Evolutionary conservation across 2,888 invertebrate genomes (phyloP).

Genomic region (Dermolepida albohirtum): DNA sequence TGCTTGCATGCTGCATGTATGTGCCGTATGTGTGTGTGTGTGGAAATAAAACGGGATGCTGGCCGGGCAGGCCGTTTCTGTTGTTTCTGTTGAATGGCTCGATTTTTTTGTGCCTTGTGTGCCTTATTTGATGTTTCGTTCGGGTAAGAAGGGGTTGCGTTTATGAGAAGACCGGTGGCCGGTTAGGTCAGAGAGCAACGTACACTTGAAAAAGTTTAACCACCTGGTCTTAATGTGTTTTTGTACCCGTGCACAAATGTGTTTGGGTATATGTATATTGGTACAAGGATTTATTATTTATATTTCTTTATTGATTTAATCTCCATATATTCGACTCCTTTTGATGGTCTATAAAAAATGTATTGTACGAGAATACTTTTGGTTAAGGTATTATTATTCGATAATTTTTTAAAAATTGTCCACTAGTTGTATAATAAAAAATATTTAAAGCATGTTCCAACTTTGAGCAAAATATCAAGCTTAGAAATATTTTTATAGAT

Average conservation of each 20-base stretch:
- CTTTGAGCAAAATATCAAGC: no score
- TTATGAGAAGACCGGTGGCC: conserved; percentile 51
- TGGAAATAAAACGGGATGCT: conserved; percentile 36
- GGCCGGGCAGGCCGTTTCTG: conserved; percentile 34
- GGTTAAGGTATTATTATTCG: no score
- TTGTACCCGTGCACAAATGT: conserved; percentile 22
- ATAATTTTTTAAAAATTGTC: no score
- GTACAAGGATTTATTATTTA: conserved; percentile 36
- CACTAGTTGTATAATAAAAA: no score
- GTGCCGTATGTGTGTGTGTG: conserved; percentile 2
- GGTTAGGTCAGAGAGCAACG: conserved; percentile 51
- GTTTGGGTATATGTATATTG: conserved; percentile 5
- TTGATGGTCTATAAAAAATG: conserved; percentile 8
- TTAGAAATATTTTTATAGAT: no score
- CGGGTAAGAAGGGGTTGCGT: conserved; percentile 45
- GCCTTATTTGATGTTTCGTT: conserved; percentile 41
- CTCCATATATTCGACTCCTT: not conserved
- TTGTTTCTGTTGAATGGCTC: conserved; percentile 39
- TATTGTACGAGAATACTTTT: not conserved
- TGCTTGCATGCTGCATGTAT: conserved; percentile 21
- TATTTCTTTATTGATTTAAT: conserved; percentile 34
- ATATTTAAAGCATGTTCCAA: no score
- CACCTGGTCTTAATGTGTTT: conserved; percentile 38
- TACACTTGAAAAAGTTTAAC: conserved; percentile 42
- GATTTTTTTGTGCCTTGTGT: conserved; percentile 38